Conservation (phyloP, 2,797 vertebrate genomes). For the Heterohyrax brucei region DNA sequence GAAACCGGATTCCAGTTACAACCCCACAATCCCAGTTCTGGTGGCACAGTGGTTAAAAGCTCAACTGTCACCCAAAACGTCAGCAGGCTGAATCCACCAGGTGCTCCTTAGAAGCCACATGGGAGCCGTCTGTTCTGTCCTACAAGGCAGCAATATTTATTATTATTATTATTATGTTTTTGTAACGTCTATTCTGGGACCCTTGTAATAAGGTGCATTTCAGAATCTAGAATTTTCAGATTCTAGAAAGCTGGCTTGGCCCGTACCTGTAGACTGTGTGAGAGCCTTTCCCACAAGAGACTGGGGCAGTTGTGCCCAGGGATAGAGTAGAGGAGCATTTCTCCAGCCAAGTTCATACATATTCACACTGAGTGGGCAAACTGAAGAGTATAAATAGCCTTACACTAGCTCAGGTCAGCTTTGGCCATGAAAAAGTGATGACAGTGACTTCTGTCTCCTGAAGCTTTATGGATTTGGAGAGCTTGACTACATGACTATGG, state of each 20-base stretch:
- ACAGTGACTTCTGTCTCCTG: not conserved
- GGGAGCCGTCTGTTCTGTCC: no score
- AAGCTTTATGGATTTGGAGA: not conserved
- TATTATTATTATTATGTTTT: no score
- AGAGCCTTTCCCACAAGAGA: no score
- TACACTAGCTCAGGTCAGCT: not conserved
- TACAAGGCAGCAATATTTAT: no score
- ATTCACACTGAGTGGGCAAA: no score
- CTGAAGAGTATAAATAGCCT: not conserved
- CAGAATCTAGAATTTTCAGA: not conserved
- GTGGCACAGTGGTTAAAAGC: no score
- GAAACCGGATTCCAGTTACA: fast-evolving
- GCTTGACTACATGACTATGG: not conserved
- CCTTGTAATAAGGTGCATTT: no score
- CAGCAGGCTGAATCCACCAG: no score
- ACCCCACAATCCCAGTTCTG: no score
- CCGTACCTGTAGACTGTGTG: fast-evolving
- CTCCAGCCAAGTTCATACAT: not conserved
- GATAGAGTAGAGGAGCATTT: not conserved
- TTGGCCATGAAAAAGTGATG: not conserved
- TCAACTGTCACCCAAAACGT: no score
- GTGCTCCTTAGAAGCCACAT: no score
- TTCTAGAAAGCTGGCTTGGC: not conserved
- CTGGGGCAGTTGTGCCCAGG: no score
- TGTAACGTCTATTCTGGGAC: not conserved